Evolutionary conservation across 2,113 vertebrate genomes (phyloP).

Genomic region (Melanocharis versteri): DNA sequence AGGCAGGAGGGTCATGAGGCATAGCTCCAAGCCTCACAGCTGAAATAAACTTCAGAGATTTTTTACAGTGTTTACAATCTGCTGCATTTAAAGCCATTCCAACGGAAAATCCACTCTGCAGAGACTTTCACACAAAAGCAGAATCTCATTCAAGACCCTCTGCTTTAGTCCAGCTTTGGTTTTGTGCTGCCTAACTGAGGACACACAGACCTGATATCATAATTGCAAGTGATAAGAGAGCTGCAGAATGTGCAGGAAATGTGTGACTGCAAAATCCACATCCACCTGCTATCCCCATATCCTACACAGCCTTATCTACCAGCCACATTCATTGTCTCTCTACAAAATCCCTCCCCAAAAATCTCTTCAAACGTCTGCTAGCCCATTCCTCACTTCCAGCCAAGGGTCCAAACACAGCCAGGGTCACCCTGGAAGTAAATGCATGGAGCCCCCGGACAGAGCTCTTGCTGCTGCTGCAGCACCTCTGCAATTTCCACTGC

Average conservation of each 20-base stretch:
- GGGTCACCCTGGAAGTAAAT: neutral
- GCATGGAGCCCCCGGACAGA: neutral
- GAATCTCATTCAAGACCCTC: neutral
- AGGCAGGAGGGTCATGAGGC: neutral
- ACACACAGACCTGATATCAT: neutral
- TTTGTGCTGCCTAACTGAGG: neutral
- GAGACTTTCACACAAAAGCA: neutral
- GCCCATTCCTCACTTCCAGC: neutral
- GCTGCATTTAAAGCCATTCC: neutral
- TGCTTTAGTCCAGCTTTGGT: neutral
- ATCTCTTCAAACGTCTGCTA: neutral
- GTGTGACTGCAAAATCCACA: neutral
- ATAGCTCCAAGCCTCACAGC: neutral
- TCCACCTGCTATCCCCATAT: neutral
- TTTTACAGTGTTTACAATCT: neutral
- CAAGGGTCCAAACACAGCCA: neutral
- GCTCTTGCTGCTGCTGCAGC: neutral
- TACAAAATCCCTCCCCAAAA: neutral
- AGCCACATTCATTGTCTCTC: neutral
- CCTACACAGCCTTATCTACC: rapidly evolving
- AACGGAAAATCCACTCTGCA: neutral
- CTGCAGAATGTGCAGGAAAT: neutral
- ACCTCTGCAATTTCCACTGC: neutral
- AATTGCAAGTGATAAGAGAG: neutral
- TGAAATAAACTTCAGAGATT: neutral